These are phyloP conservation scores for Caracal caracal DNA, from an alignment of 2,113 vertebrate genomes.

Conservation along the genomic window DNA sequence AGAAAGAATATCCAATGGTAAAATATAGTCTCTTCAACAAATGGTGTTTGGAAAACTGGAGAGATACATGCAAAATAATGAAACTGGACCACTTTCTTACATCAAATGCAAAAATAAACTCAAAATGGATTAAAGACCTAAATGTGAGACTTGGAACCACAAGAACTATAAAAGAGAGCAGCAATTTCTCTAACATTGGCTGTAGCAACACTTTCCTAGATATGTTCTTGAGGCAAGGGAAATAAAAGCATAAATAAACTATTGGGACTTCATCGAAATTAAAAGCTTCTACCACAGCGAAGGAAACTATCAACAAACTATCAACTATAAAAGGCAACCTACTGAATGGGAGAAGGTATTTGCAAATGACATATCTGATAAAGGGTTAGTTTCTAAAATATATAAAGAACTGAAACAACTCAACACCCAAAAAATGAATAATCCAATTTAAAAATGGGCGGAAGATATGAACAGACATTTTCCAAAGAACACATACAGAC, in stretches of 20 bases:
- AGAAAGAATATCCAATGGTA: neutral
- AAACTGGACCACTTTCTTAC: neutral
- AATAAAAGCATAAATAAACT: neutral
- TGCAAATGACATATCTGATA: neutral
- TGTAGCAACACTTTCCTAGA: neutral
- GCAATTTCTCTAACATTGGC: neutral
- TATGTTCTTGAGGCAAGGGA: neutral
- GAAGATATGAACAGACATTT: neutral
- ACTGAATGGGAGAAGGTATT: neutral
- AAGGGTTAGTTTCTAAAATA: neutral
- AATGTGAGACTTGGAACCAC: neutral
- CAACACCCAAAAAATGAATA: neutral
- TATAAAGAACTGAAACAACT: neutral
- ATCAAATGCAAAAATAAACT: neutral
- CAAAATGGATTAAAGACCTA: neutral
- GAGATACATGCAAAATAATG: neutral
- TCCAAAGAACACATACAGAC: neutral
- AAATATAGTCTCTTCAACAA: neutral
- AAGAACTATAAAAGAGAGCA: neutral
- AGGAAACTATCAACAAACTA: neutral
- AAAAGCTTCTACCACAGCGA: neutral
- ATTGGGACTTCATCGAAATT: neutral
- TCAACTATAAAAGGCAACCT: neutral
- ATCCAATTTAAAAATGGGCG: neutral
- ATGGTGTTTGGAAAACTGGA: neutral